Percentiles rank a stretch among this genome's conserved stretches.
Evolutionary conservation across 2,888 invertebrate species (phyloP).

Genomic region (Chrysotoxum bicinctum): DNA sequence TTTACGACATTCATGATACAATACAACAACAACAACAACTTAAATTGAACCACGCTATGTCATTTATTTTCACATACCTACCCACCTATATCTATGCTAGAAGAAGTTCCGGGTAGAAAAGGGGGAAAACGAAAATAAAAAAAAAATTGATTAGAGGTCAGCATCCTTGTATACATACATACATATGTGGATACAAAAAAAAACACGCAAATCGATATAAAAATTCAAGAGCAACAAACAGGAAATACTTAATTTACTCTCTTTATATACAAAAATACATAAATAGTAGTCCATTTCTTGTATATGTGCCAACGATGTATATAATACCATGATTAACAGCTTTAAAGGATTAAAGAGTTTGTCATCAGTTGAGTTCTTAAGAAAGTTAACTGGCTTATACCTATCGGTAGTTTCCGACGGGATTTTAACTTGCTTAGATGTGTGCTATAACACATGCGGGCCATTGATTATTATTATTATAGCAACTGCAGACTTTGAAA

Average conservation of each 20-base stretch:
- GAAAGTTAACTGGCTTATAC: neutral
- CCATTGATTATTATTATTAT: too few species aligned
- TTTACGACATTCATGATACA: conserved; percentile 46
- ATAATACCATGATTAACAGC: neutral
- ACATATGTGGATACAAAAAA: conserved; percentile 28
- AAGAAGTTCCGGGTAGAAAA: conserved; percentile 1
- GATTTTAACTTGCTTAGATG: neutral
- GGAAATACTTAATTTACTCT: conserved; percentile 48
- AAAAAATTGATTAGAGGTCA: conserved; percentile 71
- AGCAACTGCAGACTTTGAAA: too few species aligned
- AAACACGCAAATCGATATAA: conserved; percentile 54
- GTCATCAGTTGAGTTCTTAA: neutral
- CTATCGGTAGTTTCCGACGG: neutral
- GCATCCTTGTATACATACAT: conserved; percentile 61
- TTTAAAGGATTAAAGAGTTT: conserved; percentile 60
- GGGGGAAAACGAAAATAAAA: conserved; percentile 3
- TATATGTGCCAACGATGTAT: neutral
- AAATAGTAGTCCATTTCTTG: neutral
- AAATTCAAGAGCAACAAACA: conserved; percentile 58
- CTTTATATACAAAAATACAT: neutral
- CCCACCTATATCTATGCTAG: neutral
- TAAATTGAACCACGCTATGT: conserved; percentile 51
- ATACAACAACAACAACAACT: conserved; percentile 31
- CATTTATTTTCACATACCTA: conserved; percentile 49
- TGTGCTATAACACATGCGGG: neutral